Conservation (phyloP, 2,797 vertebrate species). For the Florisuga fusca region DNA sequence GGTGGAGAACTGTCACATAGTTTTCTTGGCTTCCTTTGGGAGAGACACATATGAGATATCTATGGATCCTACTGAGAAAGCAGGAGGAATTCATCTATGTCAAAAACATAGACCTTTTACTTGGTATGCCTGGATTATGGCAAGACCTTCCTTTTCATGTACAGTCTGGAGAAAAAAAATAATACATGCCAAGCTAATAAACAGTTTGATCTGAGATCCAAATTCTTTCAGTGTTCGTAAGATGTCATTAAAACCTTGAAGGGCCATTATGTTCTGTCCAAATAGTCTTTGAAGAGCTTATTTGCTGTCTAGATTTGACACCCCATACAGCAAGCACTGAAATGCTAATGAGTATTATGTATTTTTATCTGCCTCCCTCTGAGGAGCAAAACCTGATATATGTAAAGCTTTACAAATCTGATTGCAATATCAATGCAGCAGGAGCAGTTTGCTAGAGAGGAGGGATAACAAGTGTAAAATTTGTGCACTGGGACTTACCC, state of each 20-base stretch:
- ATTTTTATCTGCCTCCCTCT: not conserved
- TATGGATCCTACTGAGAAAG: not conserved
- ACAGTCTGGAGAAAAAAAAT: not conserved
- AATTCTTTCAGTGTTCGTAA: not conserved
- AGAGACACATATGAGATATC: not conserved
- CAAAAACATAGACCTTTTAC: not conserved
- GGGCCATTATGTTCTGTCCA: not conserved
- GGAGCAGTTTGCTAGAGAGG: not conserved
- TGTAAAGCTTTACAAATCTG: not conserved
- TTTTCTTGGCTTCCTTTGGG: not conserved
- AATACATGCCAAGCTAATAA: not conserved
- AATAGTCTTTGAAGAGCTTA: not conserved
- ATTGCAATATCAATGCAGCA: not conserved
- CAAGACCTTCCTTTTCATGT: not conserved
- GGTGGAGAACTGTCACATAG: not conserved
- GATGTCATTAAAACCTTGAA: not conserved
- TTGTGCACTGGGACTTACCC: not conserved
- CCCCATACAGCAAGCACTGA: not conserved
- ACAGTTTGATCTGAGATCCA: not conserved
- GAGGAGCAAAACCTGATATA: not conserved
- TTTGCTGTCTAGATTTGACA: not conserved
- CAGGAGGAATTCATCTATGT: not conserved
- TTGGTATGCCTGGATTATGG: not conserved
- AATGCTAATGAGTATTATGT: not conserved
- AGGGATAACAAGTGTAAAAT: rapidly evolving